These are phyloP conservation scores for Acinonyx jubatus DNA, from an alignment of 2,113 vertebrate genomes.

Conservation along the genomic window DNA sequence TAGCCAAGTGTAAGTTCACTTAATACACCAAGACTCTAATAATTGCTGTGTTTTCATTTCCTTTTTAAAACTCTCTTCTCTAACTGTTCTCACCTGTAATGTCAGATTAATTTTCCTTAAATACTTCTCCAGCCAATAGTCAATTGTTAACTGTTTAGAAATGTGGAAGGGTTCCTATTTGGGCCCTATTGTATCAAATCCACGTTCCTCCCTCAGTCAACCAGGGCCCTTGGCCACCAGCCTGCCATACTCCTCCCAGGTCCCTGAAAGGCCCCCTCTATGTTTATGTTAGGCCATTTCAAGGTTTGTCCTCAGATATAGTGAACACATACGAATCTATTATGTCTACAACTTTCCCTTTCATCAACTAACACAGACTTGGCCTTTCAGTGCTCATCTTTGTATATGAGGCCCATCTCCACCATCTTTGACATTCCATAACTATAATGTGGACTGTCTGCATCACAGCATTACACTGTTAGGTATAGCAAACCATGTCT, in stretches of 20 bases:
- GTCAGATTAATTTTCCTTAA: not conserved
- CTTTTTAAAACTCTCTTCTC: not conserved
- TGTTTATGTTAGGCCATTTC: not conserved
- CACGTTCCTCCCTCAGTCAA: not conserved
- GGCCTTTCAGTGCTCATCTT: not conserved
- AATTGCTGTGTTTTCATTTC: not conserved
- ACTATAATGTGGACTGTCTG: accelerated
- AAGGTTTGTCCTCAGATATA: too few species aligned
- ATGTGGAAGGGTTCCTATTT: not conserved
- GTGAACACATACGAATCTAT: accelerated
- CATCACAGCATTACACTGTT: accelerated
- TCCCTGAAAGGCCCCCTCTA: accelerated
- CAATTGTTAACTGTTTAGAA: not conserved
- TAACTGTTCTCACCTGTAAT: not conserved
- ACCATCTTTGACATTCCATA: not conserved
- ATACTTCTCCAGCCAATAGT: not conserved
- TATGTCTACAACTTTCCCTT: not conserved
- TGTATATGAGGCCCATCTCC: accelerated
- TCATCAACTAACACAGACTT: not conserved
- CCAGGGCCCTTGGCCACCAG: not conserved
- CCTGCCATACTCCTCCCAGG: not conserved
- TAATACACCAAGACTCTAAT: not conserved
- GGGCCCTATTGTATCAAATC: not conserved
- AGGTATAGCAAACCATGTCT: accelerated
- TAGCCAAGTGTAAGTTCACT: not conserved